Percentiles rank a stretch among this genome's conserved stretches.
Evolutionary conservation across 1,140 invertebrate genomes (phyloP).

Genomic region (Matsumurasca onukii): DNA sequence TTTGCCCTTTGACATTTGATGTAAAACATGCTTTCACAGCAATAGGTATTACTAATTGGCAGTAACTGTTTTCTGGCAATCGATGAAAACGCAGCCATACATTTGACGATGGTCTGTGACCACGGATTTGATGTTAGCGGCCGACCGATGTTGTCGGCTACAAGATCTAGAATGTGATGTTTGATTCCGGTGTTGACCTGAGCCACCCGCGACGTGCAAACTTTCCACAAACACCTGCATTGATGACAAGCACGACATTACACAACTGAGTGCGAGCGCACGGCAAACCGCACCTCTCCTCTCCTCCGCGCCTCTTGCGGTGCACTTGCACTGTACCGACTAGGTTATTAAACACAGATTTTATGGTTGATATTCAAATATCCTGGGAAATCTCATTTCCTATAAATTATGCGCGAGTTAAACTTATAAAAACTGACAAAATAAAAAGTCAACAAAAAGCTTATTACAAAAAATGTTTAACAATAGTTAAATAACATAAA

Average conservation of each 20-base stretch:
- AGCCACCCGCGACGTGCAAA: no score
- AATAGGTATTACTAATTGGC: slow-evolving; percentile 29
- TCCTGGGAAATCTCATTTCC: slow-evolving; percentile 25
- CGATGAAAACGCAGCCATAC: neutral
- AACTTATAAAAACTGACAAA: neutral
- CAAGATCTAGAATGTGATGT: neutral
- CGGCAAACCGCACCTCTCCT: slow-evolving; percentile 5
- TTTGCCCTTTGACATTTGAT: slow-evolving; percentile 28
- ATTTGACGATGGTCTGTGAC: neutral
- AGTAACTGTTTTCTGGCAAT: slow-evolving; percentile 26
- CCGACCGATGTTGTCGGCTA: slow-evolving; percentile 1
- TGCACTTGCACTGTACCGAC: slow-evolving; percentile 22
- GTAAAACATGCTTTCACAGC: slow-evolving; percentile 26
- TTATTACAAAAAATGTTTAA: neutral
- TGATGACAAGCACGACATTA: slow-evolving; percentile 27
- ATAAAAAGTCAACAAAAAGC: neutral
- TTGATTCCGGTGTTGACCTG: neutral
- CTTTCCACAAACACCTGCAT: slow-evolving; percentile 31
- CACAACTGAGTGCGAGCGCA: slow-evolving; percentile 20
- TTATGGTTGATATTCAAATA: slow-evolving; percentile 21
- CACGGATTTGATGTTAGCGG: slow-evolving; percentile 4
- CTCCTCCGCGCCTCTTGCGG: neutral
- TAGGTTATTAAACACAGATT: slow-evolving; percentile 32
- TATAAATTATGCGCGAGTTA: no score
- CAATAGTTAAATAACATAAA: neutral